Evolutionary conservation across 2,888 invertebrate species (phyloP).

Genomic region (Eulithis prunata): DNA sequence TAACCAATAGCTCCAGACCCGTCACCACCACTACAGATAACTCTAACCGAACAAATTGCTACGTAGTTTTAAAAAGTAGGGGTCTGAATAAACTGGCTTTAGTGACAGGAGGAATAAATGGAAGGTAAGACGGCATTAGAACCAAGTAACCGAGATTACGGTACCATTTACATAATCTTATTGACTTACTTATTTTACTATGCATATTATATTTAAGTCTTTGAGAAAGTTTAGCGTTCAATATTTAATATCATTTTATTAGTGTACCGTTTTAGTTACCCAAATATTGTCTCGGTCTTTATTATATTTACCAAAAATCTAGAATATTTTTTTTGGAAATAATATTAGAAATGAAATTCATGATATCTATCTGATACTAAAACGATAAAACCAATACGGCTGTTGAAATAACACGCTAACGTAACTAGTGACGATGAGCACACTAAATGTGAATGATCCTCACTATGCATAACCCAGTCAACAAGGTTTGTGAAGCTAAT

Average conservation of each 20-base stretch:
- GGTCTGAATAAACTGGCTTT: conserved; percentile 20
- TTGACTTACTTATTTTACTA: conserved; percentile 38
- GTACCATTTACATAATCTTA: conserved; percentile 39
- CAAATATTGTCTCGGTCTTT: too few species aligned
- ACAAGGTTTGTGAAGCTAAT: conserved; percentile 30
- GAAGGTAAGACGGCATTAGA: conserved; percentile 39
- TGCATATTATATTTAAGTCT: neutral
- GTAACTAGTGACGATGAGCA: neutral
- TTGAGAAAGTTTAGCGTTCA: neutral
- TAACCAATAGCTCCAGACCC: conserved; percentile 28
- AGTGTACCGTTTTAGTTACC: too few species aligned
- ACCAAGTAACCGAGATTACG: conserved; percentile 41
- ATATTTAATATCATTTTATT: too few species aligned
- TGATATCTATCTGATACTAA: too few species aligned
- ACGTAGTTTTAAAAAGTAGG: conserved; percentile 34
- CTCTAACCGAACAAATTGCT: conserved; percentile 34
- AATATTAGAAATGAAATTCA: too few species aligned
- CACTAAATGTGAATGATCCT: neutral
- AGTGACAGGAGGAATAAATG: conserved; percentile 27
- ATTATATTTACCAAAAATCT: too few species aligned
- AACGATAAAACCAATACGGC: too few species aligned
- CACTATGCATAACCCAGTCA: conserved; percentile 19
- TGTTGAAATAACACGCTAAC: neutral
- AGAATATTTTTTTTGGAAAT: too few species aligned
- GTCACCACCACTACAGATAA: conserved; percentile 28